Evolutionary conservation across 2,113 vertebrate species (phyloP).

Genomic region (Chlorocebus sabaeus): DNA sequence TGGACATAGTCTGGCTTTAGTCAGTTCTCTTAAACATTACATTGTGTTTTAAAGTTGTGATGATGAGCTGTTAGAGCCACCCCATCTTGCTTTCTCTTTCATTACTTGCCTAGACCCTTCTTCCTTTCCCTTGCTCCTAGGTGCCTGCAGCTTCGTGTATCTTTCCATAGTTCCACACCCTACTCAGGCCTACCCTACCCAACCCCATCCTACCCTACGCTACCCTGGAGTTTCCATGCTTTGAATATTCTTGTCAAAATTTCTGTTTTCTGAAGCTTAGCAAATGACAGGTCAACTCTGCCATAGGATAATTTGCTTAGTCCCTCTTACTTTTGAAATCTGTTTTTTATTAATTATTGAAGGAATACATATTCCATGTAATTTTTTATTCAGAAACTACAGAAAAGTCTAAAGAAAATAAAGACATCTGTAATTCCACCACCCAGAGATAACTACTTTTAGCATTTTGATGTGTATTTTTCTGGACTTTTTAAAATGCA

Average conservation of each 20-base stretch:
- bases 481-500: neutral
- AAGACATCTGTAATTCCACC: neutral
- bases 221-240: neutral
- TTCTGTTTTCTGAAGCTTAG: neutral
- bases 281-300: neutral
- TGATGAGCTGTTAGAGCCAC: neutral
- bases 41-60: neutral
- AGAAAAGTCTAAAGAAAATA: slow-evolving; percentile 1
- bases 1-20: neutral
- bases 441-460: neutral
- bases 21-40: neutral
- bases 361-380: neutral
- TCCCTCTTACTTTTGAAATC: neutral
- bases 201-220: neutral
- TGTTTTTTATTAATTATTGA: neutral
- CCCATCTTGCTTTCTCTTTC: neutral
- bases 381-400: neutral
- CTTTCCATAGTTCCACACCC: neutral
- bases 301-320: neutral
- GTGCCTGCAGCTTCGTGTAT: neutral
- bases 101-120: neutral
- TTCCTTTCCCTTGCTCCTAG: neutral
- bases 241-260: neutral
- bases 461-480: neutral
- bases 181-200: too few species aligned